phyloP scores from a whole-genome alignment of 35 echinoderm and acorn worm species.

The Hemicentrotus pulcherrimus region DNA sequence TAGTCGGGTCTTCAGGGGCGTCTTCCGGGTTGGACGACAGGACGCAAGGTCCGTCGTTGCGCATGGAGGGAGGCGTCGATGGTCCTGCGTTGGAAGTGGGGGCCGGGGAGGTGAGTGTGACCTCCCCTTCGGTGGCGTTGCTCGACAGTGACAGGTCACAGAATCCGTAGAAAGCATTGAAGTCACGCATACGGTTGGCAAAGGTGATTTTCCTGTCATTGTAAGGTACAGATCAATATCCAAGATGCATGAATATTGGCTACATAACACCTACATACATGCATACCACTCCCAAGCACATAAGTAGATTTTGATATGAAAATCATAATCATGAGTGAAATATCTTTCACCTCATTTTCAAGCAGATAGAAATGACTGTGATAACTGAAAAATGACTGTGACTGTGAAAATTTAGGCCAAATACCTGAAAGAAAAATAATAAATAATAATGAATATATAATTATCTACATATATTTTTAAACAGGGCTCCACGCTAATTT shows the following conservation, averaged over 20 bases:
- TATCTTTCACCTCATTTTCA: too few relatives aligned
- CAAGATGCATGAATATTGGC: not conserved
- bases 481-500: too few relatives aligned
- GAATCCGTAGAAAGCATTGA: constrained; percentile 30
- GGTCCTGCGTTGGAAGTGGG: not conserved
- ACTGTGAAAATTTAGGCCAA: too few relatives aligned
- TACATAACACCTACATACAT: too few relatives aligned
- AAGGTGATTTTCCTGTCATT: constrained; percentile 28
- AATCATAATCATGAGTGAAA: too few relatives aligned
- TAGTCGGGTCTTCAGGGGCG: not conserved
- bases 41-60: constrained; percentile 26
- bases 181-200: constrained; percentile 1
- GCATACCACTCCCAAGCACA: too few relatives aligned
- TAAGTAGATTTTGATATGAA: too few relatives aligned
- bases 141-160: not conserved
- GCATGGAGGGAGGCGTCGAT: not conserved
- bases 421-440: too few relatives aligned
- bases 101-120: not conserved
- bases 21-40: constrained; percentile 33
- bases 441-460: too few relatives aligned
- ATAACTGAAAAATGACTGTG: too few relatives aligned
- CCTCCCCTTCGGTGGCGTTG: constrained; percentile 25
- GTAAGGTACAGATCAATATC: not conserved
- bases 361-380: too few relatives aligned
- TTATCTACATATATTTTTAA: too few relatives aligned